Evolutionary conservation across 2,113 vertebrate species (phyloP).

Genomic region (Rostratula benghalensis): DNA sequence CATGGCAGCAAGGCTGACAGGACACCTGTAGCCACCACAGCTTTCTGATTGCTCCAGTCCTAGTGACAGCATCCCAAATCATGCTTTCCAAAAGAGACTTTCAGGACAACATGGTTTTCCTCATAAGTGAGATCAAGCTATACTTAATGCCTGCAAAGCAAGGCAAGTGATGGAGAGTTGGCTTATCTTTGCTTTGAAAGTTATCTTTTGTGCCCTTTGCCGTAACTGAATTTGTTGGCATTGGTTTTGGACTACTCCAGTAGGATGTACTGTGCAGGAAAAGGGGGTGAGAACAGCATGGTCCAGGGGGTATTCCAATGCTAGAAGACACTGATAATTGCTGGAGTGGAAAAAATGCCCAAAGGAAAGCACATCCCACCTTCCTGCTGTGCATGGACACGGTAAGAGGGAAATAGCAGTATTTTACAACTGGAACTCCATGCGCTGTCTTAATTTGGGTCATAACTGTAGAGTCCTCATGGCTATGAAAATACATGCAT

Average conservation of each 20-base stretch:
- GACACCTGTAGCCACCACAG: fast-evolving
- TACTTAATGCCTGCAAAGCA: not conserved
- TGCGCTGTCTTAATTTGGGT: not conserved
- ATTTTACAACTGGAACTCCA: not conserved
- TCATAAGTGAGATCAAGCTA: not conserved
- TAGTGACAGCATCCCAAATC: not conserved
- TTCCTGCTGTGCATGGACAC: not conserved
- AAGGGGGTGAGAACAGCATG: not conserved
- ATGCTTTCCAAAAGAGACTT: not conserved
- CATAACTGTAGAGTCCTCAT: not conserved
- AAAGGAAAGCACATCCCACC: not conserved
- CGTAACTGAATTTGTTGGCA: not conserved
- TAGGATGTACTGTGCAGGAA: not conserved
- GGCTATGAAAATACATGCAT: not conserved
- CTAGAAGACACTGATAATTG: not conserved
- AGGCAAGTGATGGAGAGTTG: not conserved
- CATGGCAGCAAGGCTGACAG: not conserved
- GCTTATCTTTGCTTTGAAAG: not conserved
- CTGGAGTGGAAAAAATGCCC: not conserved
- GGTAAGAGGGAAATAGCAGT: not conserved
- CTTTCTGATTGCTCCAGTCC: not conserved
- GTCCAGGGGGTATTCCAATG: not conserved
- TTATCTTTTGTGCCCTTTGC: not conserved
- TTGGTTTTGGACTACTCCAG: not conserved
- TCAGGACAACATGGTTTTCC: not conserved